Conservation (phyloP, 1,140 invertebrate genomes). For the Carposina sasakii region DNA sequence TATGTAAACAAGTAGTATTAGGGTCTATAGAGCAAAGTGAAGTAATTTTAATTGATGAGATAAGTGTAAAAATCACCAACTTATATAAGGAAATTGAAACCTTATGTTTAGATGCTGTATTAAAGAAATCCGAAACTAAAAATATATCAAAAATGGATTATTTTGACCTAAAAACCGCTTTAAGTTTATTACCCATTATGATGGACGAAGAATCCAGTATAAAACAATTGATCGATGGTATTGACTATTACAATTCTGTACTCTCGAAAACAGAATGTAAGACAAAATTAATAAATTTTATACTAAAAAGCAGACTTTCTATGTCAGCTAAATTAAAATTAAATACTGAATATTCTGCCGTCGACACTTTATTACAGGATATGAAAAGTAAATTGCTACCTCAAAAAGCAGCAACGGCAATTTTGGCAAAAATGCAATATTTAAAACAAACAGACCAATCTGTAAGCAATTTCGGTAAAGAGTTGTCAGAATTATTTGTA, state of each 20-base stretch:
- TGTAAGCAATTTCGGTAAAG: background rate
- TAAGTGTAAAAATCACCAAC: too few relatives aligned
- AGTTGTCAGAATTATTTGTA: background rate
- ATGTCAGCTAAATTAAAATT: background rate
- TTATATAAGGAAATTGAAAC: too few relatives aligned
- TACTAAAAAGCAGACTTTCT: background rate
- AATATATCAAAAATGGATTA: too few relatives aligned
- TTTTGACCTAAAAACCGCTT: slow-evolving; percentile 1
- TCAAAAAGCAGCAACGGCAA: background rate
- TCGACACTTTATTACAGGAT: background rate
- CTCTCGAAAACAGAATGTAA: background rate
- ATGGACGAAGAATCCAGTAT: background rate
- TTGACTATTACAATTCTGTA: background rate
- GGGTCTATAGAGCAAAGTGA: too few relatives aligned
- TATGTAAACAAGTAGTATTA: too few relatives aligned
- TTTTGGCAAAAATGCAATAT: background rate
- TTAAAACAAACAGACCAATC: background rate
- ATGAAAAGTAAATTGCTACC: background rate
- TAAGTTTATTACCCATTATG: background rate
- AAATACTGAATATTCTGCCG: background rate
- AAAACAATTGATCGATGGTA: background rate
- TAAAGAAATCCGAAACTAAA: too few relatives aligned
- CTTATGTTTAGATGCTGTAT: too few relatives aligned
- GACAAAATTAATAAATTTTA: background rate
- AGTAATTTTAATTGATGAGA: too few relatives aligned